These are phyloP conservation scores for Tenebrosternarchus preto DNA, from an alignment of 2,113 vertebrate genomes.

Conservation along the genomic window DNA sequence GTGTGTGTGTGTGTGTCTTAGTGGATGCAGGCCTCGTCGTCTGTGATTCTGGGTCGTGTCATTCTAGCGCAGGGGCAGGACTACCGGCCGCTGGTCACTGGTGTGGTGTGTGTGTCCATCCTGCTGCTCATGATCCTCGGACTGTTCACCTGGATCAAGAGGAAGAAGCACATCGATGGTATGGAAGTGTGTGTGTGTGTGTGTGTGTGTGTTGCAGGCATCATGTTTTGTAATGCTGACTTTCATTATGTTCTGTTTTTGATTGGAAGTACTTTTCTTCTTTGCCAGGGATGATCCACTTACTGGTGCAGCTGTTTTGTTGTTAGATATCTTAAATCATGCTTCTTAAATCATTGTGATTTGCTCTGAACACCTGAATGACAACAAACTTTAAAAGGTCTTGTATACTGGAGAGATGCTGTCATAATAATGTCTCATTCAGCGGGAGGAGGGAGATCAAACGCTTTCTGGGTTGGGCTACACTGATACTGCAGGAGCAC, in stretches of 20 bases:
- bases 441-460: slow-evolving; percentile 12
- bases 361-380: background rate
- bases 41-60: slow-evolving; percentile 86
- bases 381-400: background rate
- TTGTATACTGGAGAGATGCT: background rate
- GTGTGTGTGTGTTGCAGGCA: background rate
- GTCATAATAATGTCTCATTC: background rate
- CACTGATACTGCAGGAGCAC: slow-evolving; percentile 41
- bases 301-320: background rate
- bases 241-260: slow-evolving; percentile 2
- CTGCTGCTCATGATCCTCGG: slow-evolving; percentile 76
- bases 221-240: background rate
- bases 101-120: slow-evolving; percentile 76
- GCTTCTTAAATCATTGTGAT: background rate
- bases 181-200: slow-evolving; percentile 32
- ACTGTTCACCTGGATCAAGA: slow-evolving; percentile 85
- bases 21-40: slow-evolving; percentile 92
- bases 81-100: slow-evolving; percentile 81
- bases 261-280: background rate
- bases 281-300: background rate
- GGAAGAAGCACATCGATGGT: slow-evolving; percentile 93
- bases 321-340: background rate
- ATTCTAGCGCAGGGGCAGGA: slow-evolving; percentile 86
- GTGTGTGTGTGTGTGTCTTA: slow-evolving; percentile 64
- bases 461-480: slow-evolving; percentile 39